phyloP scores from a whole-genome alignment of 2,113 vertebrate species.

The Fulica atra region DNA sequence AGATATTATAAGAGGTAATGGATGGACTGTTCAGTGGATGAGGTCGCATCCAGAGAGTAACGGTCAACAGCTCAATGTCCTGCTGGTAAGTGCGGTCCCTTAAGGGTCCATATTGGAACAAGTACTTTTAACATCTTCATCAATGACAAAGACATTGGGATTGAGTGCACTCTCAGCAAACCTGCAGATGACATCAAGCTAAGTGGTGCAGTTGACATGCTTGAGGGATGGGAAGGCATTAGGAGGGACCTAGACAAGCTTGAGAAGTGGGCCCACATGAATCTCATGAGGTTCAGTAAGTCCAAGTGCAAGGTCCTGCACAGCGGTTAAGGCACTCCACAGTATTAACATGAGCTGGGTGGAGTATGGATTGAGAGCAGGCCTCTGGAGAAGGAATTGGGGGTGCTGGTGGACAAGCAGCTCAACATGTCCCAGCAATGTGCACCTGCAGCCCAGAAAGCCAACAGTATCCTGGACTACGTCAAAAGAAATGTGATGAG shows the following conservation, averaged over 20 bases:
- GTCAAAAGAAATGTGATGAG: rapidly evolving
- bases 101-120: not conserved
- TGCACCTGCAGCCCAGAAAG: rapidly evolving
- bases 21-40: too few relatives aligned
- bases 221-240: not conserved
- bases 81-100: rapidly evolving
- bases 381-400: rapidly evolving
- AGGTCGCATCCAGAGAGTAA: not conserved
- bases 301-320: not conserved
- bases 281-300: not conserved
- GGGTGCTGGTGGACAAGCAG: not conserved
- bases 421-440: rapidly evolving
- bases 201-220: rapidly evolving
- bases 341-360: not conserved
- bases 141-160: not conserved
- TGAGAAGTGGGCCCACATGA: not conserved
- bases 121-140: not conserved
- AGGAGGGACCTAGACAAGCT: not conserved
- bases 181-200: not conserved
- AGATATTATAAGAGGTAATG: not conserved
- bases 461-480: not conserved
- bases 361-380: not conserved
- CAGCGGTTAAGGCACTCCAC: rapidly evolving
- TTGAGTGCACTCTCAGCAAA: not conserved
- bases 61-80: not conserved